Conservation (phyloP, 2,888 invertebrate genomes). For the Encarsia formosa region DNA sequence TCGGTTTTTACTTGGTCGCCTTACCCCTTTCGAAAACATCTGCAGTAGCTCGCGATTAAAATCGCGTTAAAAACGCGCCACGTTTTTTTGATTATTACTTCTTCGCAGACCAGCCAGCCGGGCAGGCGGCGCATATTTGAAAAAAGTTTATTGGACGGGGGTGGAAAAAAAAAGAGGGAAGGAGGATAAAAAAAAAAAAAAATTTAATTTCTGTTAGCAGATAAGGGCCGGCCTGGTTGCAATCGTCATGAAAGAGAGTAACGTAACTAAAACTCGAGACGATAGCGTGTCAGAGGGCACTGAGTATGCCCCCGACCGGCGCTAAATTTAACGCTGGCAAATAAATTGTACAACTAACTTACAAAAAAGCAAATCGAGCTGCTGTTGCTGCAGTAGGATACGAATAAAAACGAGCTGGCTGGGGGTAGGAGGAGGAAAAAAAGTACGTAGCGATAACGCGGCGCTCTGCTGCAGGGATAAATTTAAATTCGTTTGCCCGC, state of each 20-base stretch:
- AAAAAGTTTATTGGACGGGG: background rate
- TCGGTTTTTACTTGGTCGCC: background rate
- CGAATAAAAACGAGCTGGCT: conserved; percentile 24
- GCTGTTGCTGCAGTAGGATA: no score
- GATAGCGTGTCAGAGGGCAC: conserved; percentile 48
- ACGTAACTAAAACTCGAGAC: conserved; percentile 31
- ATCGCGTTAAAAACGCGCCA: background rate
- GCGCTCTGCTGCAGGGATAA: conserved; percentile 24
- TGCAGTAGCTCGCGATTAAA: conserved; percentile 6
- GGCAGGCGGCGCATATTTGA: conserved; percentile 9
- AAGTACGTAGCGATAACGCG: conserved; percentile 27
- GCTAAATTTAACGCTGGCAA: conserved; percentile 38
- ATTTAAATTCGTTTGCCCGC: conserved; percentile 28
- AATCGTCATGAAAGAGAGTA: conserved; percentile 50
- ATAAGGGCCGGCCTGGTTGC: conserved; percentile 26
- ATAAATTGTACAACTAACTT: conserved; percentile 47
- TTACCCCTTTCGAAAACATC: conserved; percentile 18
- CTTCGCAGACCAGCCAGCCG: conserved; percentile 14
- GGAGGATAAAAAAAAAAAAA: conserved; percentile 9
- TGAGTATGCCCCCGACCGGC: conserved; percentile 47
- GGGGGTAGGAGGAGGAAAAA: conserved; percentile 17
- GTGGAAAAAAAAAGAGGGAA: no score
- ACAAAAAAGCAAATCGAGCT: conserved; percentile 34
- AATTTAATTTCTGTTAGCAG: conserved; percentile 27
- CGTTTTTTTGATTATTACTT: background rate